Base-by-base conservation (phyloP, 1,140 invertebrate genomes). In the Venturia canescens region DNA sequence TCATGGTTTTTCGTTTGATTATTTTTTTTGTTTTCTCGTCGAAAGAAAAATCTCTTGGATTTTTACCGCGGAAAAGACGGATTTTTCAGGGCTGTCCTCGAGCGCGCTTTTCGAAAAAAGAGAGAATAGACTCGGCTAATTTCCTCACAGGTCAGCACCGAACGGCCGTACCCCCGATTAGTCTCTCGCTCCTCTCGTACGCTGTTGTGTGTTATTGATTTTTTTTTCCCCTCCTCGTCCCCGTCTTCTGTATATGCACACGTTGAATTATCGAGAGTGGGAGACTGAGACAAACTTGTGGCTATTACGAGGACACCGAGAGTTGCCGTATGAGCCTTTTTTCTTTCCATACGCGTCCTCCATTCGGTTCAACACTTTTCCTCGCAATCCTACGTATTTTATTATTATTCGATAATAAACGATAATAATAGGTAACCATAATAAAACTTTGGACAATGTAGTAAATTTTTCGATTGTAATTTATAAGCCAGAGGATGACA, bases 171-270 rank as follows among this genome's bases (percentile, higher is more conserved):
- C 53, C n/a, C 53, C 53, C 53, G 53, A 23, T 57, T 57, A 57
- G 21, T 34, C 34, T 34, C 38, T 44, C 18, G 18, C 53, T 57
- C 18, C 21, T 6, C 18, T 57, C 53, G 53, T 44, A 44, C 13
- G 38, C 5, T 57, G 53, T 57, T 57, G 53, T 57, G 2, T 57
- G 21, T 57, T 57, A 57, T 57, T 57, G 53, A 57, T 57, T 57
- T 57, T 57, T 53, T 53, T 57, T 57, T 57, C 21, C 21, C 53
- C 53, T 57, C 53, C 18, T 57, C 53, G 53, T n/a, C 53, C 53
- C 53, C 53, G 38, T 5, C 7, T 23, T 23, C 21, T 57, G 53
- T 57, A 57, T 57, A 23, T 23, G 21, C 53, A 57, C 53, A 18
- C 18, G 53, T n/a, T 57, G 53, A 57, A 57, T 57, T 57, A 57